Base-by-base conservation (phyloP, 2,797 vertebrate species). In the Cryptoblepharus egeriae region DNA sequence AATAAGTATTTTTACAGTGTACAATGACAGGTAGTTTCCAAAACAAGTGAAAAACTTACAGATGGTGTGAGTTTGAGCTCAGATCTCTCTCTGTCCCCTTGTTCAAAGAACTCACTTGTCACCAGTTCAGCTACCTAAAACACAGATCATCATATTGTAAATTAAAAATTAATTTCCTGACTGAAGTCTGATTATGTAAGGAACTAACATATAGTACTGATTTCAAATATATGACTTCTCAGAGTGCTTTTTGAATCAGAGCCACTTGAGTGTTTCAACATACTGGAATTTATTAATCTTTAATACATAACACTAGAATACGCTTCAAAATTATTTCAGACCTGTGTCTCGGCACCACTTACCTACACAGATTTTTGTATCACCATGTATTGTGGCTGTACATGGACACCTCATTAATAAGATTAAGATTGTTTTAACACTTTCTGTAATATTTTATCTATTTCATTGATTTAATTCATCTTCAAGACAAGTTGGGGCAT, bases 61-160 rank as follows among this genome's bases (percentile, higher is more conserved):
- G 98, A 98, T 82, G 99, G 99, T 0, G 96, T 99, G 90, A 99
- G 97, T 93, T 99, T 99, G 92, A 99, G 97, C 93, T 99, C 98
- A 1, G 97, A 97, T 92, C 99, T 95, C 92, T 99, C 98, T 93
- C 99, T 95, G 96, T 99, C 99, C 74, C 99, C 99, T 96, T 99
- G 98, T 94, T 99, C 98, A 37, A 99, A 99, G 95, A 99, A 99
- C 92, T 99, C 98, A 4, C 97, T 99, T 81, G 99, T 99, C 92
- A 99, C 98, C 95, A 99, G 94, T 95, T 99, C 98, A 64, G 99
- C 99, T 86, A 98, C 99, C 98, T 99, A 93, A 89, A 95, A 93
- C 15, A 83, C 39, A 87, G 82, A 84, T 28, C 0, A 84, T 28
- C 0, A 78, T 7, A 58, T 37, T 73, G 84, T 87, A 72, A 79